Evolutionary conservation across 2,797 vertebrate species (phyloP), one percentile per base, ranked within the genome.

Genomic region (Coregonus sp.): DNA sequence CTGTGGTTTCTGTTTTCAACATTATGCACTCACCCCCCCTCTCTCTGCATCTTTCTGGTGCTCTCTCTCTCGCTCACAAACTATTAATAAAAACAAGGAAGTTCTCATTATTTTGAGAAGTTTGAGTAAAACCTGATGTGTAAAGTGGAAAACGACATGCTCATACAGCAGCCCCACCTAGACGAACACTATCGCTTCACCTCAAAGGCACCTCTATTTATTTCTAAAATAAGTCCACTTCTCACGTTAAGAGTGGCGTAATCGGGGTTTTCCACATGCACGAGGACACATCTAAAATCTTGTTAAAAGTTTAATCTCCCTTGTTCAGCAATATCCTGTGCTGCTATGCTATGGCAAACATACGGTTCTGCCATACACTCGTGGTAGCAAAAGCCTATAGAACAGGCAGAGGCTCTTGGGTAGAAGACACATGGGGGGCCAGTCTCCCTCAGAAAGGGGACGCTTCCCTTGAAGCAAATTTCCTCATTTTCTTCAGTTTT

Each of bases 1-100:
- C 82, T 83, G 72, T 54, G 80, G 73, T 86, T 84, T 86, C 88
- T 90, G 87, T 88, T 91, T 90, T 89, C 70, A 77, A 63, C 79
- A 84, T 87, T 80, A 89, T 72, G 87, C 78, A 84, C 65, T 73
- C 82, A 74, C 40, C 40, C 40, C 9, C 40, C 2, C 40, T 47
- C 40, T 47, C 40, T 47, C 40, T 47, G 40, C 40, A 11, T 75
- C 63, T 68, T 79, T 52, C 51, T 47, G 11, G 40, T 47, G 40
- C 40, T 47, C 40, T 47, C 7, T 47, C 40, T 11, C 40, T 47
- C 40, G 11, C 40, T 12, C 40, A 9, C 40, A 2, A 47, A 47
- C 74, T 37, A 15, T 50, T 50, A 75, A 81, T 78, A 78, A 84
- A 84, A 82, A 75, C 29, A 78, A 75, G 72, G 69, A 73, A 67